Conservation (phyloP, 2,113 vertebrate genomes). For the Pelecanus crispus region DNA sequence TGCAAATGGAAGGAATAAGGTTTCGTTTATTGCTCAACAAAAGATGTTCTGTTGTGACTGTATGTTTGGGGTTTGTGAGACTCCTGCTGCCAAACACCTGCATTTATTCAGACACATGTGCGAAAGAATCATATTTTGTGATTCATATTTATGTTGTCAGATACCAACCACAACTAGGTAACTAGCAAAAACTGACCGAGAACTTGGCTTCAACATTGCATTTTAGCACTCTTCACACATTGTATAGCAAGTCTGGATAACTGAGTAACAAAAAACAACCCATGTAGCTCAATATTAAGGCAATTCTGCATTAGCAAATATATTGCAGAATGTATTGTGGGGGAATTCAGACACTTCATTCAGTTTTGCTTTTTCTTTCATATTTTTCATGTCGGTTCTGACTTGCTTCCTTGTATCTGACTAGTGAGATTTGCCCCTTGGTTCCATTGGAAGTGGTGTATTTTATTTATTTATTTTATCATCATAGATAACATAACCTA, state of each 20-base stretch:
- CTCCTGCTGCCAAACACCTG: constrained; percentile 68
- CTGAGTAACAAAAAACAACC: not conserved
- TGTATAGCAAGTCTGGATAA: not conserved
- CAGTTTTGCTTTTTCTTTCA: not conserved
- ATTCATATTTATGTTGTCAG: not conserved
- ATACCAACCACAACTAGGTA: not conserved
- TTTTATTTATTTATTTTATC: not conserved
- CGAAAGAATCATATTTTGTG: not conserved
- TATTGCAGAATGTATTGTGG: fast-evolving
- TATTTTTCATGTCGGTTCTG: not conserved
- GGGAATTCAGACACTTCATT: not conserved
- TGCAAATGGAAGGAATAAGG: not conserved
- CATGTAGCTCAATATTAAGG: not conserved
- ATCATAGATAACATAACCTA: not conserved
- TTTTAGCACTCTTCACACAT: not conserved
- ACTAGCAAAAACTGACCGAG: not conserved
- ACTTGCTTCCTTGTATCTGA: not conserved
- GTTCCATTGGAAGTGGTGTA: not conserved
- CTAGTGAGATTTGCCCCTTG: not conserved
- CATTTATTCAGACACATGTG: constrained; percentile 21
- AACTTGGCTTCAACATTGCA: fast-evolving
- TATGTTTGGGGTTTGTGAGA: not conserved
- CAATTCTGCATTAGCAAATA: not conserved
- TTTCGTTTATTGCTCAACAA: constrained; percentile 28
- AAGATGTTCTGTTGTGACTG: constrained; percentile 25